Evolutionary conservation across 2,797 vertebrate species (phyloP), one percentile per base, ranked within the genome.

Genomic region (Pogonophryne albipinna): DNA sequence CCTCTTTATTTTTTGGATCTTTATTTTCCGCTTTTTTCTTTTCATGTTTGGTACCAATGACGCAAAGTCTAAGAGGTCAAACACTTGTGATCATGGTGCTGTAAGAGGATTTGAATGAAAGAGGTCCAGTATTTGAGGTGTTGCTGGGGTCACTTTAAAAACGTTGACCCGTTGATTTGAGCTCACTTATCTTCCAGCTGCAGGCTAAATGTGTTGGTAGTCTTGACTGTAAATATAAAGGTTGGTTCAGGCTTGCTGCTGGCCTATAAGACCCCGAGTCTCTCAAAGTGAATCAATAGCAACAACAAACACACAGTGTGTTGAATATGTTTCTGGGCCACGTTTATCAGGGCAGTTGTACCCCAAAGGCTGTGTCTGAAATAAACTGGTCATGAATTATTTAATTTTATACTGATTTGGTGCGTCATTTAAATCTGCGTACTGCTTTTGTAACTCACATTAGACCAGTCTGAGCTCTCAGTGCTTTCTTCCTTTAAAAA

Each of bases 391-490:
- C 6, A 17, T 46, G 44, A 51, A 17, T 44, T 1, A 64, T 45
- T 61, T 47, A 31, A 66, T 4, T 46, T 27, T 17, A 23, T 38
- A 9, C 47, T 59, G 31, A 38, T 45, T 56, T 19, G 15, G 41
- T 41, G 19, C 42, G 10, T 55, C 20, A 2, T 42, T 52, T 55
- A 23, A 38, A 34, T 56, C 15, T 16, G n/a, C 3, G 15, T 6
- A 15, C 10, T 59, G 53, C 38, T 58, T 34, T 61, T 76, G 52
- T 68, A 16, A 34, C 14, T 74, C 41, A 23, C 63, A 42, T 74
- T 12, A 63, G 41, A 44, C 10, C 61, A 3, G 62, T 66, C 17
- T 27, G 14, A 56, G 68, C 50, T 62, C n/a, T 31, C 14, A 4
- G 63, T 13, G 47, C 7, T 59, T 66, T 47, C 10, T 66, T 74